These are phyloP conservation scores for Scaptomyza cyrtandrae DNA, from an alignment of 2,888 invertebrate genomes.

Conservation along the genomic window DNA sequence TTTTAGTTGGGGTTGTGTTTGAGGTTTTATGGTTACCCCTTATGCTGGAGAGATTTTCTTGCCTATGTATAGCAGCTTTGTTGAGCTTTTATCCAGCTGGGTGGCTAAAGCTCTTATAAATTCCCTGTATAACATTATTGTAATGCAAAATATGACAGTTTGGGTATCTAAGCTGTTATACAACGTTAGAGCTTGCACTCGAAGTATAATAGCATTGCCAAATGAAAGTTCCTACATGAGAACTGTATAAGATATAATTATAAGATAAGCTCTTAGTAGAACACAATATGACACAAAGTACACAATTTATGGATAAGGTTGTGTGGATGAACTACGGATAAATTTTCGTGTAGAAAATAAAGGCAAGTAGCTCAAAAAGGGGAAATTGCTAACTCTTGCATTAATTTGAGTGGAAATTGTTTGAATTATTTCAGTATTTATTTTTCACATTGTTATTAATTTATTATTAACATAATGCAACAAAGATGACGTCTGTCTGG, in stretches of 20 bases:
- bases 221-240: too few species aligned
- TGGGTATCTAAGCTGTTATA: neutral
- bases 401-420: neutral
- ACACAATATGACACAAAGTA: neutral
- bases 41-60: neutral
- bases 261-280: too few species aligned
- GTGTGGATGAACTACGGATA: neutral
- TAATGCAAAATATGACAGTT: neutral
- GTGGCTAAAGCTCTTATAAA: constrained; percentile 3
- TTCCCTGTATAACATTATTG: neutral
- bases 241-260: neutral
- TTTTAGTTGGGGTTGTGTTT: neutral
- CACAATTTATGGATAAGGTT: neutral
- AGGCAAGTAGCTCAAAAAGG: neutral
- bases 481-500: neutral
- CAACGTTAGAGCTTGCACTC: neutral
- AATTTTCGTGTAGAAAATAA: neutral
- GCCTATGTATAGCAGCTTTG: too few species aligned
- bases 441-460: neutral
- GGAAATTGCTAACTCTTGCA: neutral
- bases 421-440: neutral
- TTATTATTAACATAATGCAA: neutral
- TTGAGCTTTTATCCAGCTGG: neutral
- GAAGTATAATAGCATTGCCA: too few species aligned
- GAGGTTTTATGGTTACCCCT: constrained; percentile 11